Conservation (phyloP, 2,797 vertebrate species). For the Onychomys arenicola region DNA sequence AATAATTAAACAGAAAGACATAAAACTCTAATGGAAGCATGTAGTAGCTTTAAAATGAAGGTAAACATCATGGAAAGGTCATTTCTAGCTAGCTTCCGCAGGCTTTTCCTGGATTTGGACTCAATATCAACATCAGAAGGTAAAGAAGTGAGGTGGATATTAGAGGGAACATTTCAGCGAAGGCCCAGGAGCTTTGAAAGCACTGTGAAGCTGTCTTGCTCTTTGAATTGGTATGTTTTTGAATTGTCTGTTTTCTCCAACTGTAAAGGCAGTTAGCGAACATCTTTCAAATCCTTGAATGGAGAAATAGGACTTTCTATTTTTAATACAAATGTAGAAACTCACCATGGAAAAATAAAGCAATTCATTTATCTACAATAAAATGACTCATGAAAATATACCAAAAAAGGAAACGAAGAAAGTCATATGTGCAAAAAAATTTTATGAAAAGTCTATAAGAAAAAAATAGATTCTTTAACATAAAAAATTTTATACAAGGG, state of each 20-base stretch:
- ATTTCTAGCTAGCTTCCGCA: neutral
- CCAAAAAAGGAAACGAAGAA: neutral
- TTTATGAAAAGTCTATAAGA: neutral
- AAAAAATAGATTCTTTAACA: conserved; percentile 13
- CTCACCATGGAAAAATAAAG: neutral
- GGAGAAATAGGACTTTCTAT: neutral
- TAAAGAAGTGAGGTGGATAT: neutral
- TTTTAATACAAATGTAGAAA: conserved; percentile 48
- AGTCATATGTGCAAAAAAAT: neutral
- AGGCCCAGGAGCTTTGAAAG: neutral
- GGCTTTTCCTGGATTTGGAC: neutral
- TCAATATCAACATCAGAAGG: neutral
- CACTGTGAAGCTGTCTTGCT: neutral
- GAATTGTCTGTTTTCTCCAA: conserved; percentile 4
- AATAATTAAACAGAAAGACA: neutral
- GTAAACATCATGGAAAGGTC: neutral
- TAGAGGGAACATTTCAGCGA: neutral
- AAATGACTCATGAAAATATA: neutral
- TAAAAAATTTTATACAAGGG: neutral
- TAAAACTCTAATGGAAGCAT: neutral
- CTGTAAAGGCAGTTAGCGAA: neutral
- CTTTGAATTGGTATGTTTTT: neutral
- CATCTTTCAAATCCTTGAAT: conserved; percentile 14
- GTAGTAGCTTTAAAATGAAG: neutral
- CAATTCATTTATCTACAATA: neutral